Evolutionary conservation across 2,113 vertebrate species (phyloP), one percentile per base, ranked within the genome.

Genomic region (Capra hircus): DNA sequence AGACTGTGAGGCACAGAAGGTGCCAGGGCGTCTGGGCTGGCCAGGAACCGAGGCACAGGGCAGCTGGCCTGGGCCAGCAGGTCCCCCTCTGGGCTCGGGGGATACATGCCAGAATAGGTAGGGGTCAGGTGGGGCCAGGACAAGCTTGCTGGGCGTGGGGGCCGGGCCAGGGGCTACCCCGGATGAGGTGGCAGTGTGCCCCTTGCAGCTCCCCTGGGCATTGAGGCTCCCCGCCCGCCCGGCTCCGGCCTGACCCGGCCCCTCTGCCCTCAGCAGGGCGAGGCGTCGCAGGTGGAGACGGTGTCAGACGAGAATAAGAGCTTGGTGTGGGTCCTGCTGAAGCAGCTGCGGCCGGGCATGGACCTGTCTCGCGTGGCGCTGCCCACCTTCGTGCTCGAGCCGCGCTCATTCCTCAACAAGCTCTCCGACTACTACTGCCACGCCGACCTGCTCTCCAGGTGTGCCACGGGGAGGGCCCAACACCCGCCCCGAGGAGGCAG

Each of bases 361-460:
- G 99, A 99, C 98, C 98, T 99, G 96, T 99, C 99, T 0, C 99
- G 99, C 2, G 99, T 99, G 91, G 99, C 99, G 95, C 99, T 99
- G 96, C 99, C 99, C 86, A 99, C 99, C 15, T 99, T 99, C 96
- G 99, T 99, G 95, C 99, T 99, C 97, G 99, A 99, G 98, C 99
- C 99, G 0, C 99, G 99, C 52, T 99, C 99, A 0, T 99, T 99
- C 99, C 99, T 99, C 60, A 99, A 99, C 99, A 99, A 99, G 85
- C 99, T 99, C 80, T 99, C 99, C 0, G 99, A 99, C 98, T 99
- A 99, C 98, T 99, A 99, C 98, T 99, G 99, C 98, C 99, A 99
- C 0, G 99, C 99, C 0, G 99, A 99, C 98, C 99, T 99, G 97
- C 99, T 99, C 36, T 99, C 99, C 97, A 99, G 99, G 99, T 99